Conservation (phyloP, 2,888 invertebrate species). For the Macaria liturata region DNA sequence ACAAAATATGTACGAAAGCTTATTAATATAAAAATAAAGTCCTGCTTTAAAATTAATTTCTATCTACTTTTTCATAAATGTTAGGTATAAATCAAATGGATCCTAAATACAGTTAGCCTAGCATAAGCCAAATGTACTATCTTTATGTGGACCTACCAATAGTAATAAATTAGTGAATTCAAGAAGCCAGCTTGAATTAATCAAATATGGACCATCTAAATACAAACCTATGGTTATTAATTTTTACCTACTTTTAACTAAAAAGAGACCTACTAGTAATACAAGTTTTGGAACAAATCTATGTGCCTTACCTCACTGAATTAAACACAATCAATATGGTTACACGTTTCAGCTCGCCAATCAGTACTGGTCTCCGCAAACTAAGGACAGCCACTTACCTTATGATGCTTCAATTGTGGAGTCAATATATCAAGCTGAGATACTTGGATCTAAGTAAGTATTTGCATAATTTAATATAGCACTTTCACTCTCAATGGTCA, state of each 20-base stretch:
- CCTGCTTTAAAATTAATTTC: too few relatives aligned
- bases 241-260: slow-evolving; percentile 1
- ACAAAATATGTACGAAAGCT: too few relatives aligned
- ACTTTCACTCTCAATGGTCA: slow-evolving; percentile 49
- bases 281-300: slow-evolving; percentile 57
- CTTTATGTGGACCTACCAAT: too few relatives aligned
- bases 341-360: slow-evolving; percentile 88
- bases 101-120: too few relatives aligned
- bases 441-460: slow-evolving; percentile 90
- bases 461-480: slow-evolving; percentile 17
- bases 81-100: too few relatives aligned
- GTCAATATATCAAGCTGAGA: slow-evolving; percentile 94
- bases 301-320: slow-evolving; percentile 72
- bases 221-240: slow-evolving; percentile 7
- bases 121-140: too few relatives aligned
- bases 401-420: slow-evolving; percentile 92
- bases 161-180: too few relatives aligned
- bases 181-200: slow-evolving; percentile 6
- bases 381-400: slow-evolving; percentile 86
- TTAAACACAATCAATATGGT: slow-evolving; percentile 69
- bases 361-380: slow-evolving; percentile 96
- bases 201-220: slow-evolving; percentile 16
- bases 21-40: too few relatives aligned
- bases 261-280: slow-evolving; percentile 69
- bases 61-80: too few relatives aligned